A percentile compares a stretch with the other conserved stretches of the same genome.
phyloP scores from a whole-genome alignment of 1,140 invertebrate genomes.

The Himalopsyche phryganea region DNA sequence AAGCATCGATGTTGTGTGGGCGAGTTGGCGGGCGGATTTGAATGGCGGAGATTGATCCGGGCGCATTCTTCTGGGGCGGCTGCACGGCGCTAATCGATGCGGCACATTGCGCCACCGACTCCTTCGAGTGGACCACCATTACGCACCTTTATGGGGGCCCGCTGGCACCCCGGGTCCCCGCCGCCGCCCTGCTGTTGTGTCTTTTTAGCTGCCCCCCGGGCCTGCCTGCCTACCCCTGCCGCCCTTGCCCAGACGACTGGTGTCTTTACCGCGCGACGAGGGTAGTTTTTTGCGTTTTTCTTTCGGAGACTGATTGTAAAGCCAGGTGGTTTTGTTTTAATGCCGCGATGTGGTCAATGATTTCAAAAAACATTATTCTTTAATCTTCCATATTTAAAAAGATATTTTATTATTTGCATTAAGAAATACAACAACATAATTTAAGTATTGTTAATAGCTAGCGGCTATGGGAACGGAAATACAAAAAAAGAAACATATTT shows the following conservation, averaged over 20 bases:
- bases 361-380: too few species aligned
- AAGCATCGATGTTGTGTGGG: too few species aligned
- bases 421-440: too few species aligned
- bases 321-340: neutral
- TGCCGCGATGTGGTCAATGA: too few species aligned
- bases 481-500: too few species aligned
- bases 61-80: slow-evolving; percentile 16
- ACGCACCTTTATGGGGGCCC: slow-evolving; percentile 33
- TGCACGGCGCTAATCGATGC: slow-evolving; percentile 30
- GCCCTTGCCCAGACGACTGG: neutral
- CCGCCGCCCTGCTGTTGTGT: slow-evolving; percentile 17
- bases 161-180: neutral
- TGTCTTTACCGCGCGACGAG: slow-evolving; percentile 1
- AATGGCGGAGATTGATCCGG: slow-evolving; percentile 32
- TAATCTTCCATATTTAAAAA: too few species aligned
- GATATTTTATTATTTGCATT: too few species aligned
- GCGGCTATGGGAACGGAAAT: too few species aligned
- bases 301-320: neutral
- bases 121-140: slow-evolving; percentile 33
- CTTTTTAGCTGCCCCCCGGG: slow-evolving; percentile 12
- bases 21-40: slow-evolving; percentile 14
- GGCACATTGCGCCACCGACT: slow-evolving; percentile 31
- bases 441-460: too few species aligned
- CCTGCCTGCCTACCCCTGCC: neutral
- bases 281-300: neutral